These are phyloP conservation scores for Steinernema feltiae DNA, from an alignment of 1,140 invertebrate species.

Conservation along the genomic window DNA sequence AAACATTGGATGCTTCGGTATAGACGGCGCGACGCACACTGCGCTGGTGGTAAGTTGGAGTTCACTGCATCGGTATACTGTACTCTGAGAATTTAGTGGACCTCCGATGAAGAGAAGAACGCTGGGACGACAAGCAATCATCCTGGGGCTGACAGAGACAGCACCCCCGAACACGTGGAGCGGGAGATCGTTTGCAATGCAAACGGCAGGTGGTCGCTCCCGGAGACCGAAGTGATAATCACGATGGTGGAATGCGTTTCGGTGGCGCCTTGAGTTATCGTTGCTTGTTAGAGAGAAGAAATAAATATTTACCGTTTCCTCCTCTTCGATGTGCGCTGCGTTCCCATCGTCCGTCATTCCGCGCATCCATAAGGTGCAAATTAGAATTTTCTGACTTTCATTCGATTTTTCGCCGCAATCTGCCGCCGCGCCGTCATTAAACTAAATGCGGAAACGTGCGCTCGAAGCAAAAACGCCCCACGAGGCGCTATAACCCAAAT, in stretches of 20 bases:
- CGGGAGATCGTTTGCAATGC: background rate
- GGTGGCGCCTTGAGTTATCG: background rate
- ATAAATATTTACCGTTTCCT: too few relatives aligned
- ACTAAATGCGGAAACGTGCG: too few relatives aligned
- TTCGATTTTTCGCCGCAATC: too few relatives aligned
- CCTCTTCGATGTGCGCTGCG: too few relatives aligned
- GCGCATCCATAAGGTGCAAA: too few relatives aligned
- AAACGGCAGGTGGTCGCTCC: background rate
- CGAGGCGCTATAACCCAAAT: too few relatives aligned
- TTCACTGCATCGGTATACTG: background rate
- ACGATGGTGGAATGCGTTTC: background rate
- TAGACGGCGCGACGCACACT: background rate
- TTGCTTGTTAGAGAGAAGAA: background rate
- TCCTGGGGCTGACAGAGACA: background rate
- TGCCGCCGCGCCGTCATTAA: too few relatives aligned
- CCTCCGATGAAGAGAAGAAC: background rate
- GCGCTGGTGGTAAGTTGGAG: background rate
- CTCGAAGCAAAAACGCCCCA: too few relatives aligned
- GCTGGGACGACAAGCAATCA: background rate
- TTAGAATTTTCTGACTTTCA: too few relatives aligned
- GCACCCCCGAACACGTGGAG: background rate
- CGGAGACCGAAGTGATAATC: background rate
- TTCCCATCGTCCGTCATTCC: too few relatives aligned
- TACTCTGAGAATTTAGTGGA: background rate
- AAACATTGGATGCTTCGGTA: background rate